Percentiles rank a stretch among this genome's conserved stretches.
Conservation (phyloP, 2,888 invertebrate species). For the Ophraella communa region DNA sequence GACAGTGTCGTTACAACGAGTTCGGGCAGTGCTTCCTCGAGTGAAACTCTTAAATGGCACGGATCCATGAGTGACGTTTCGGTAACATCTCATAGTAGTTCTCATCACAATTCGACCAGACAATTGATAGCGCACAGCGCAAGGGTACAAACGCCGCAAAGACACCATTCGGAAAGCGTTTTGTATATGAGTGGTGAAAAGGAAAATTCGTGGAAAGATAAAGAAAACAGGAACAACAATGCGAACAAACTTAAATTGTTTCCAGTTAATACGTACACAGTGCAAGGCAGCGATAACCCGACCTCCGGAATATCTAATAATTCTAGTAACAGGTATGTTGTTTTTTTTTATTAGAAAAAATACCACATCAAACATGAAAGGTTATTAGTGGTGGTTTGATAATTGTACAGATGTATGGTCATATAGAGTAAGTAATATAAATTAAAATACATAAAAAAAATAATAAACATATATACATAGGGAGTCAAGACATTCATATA, state of each 20-base stretch:
- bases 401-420: too few species aligned
- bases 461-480: too few species aligned
- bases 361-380: too few species aligned
- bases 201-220: conserved; percentile 54
- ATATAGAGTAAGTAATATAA: too few species aligned
- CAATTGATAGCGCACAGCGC: conserved; percentile 80
- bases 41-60: conserved; percentile 82
- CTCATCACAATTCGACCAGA: conserved; percentile 64
- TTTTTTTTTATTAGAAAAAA: too few species aligned
- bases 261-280: conserved; percentile 73
- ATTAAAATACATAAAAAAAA: too few species aligned
- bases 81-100: conserved; percentile 65
- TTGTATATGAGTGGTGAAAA: conserved; percentile 67
- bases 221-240: conserved; percentile 56
- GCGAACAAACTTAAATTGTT: conserved; percentile 69
- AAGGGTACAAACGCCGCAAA: conserved; percentile 76
- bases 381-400: too few species aligned
- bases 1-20: conserved; percentile 71
- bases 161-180: conserved; percentile 79
- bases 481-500: too few species aligned
- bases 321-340: conserved; percentile 33
- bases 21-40: conserved; percentile 70
- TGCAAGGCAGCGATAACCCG: conserved; percentile 55
- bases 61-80: conserved; percentile 78
- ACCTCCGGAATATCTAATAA: conserved; percentile 4